phyloP scores from a whole-genome alignment of 2,113 vertebrate genomes.

The Pteronura brasiliensis region DNA sequence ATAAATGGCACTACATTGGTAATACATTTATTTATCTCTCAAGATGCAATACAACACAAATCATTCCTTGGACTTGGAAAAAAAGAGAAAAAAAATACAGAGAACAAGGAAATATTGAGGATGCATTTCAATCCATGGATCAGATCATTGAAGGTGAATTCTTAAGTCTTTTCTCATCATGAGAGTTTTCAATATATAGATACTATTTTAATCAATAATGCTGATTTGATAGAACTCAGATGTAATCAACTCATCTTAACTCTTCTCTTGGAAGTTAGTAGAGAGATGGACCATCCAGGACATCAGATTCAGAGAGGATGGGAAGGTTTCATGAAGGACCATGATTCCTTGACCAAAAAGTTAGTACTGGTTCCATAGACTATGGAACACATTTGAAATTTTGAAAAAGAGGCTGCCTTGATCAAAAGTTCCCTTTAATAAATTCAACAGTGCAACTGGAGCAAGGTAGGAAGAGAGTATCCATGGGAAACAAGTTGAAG shows the following conservation, averaged over 20 bases:
- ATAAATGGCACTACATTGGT: not conserved
- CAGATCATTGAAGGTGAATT: slow-evolving; percentile 71
- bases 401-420: not conserved
- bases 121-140: slow-evolving; percentile 69
- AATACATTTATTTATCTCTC: not conserved
- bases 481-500: not conserved
- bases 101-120: slow-evolving; percentile 64
- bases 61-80: slow-evolving; percentile 65
- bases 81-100: not conserved
- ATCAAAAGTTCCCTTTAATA: not conserved
- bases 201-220: not conserved
- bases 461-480: not conserved
- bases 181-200: not conserved
- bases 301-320: not conserved
- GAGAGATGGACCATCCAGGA: not conserved
- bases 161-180: not conserved
- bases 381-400: not conserved
- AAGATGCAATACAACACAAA: slow-evolving; percentile 64
- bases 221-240: not conserved
- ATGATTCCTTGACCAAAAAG: not conserved
- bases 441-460: not conserved
- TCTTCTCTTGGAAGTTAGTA: not conserved
- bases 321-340: not conserved
- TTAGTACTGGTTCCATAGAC: not conserved
- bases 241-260: not conserved